These are phyloP conservation scores for Sipha flava DNA, from an alignment of 1,140 invertebrate species.

Conservation along the genomic window DNA sequence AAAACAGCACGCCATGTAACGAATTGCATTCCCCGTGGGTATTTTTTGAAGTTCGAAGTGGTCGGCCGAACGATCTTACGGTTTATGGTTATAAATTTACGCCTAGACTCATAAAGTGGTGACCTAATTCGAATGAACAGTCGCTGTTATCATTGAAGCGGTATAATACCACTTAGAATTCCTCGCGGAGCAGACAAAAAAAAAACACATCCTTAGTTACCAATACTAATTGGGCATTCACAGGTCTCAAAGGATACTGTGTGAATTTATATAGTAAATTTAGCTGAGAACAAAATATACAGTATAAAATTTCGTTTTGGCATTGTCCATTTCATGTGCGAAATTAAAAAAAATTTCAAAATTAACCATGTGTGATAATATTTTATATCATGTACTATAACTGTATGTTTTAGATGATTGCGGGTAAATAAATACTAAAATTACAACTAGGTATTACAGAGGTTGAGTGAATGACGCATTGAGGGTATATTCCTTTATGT, in stretches of 20 bases:
- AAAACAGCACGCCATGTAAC: neutral
- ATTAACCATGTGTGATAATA: too few relatives aligned
- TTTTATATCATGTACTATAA: too few relatives aligned
- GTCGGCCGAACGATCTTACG: neutral
- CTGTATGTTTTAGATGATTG: too few relatives aligned
- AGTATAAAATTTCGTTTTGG: neutral
- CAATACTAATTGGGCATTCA: constrained; percentile 10
- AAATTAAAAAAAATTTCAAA: neutral
- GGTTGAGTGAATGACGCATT: too few relatives aligned
- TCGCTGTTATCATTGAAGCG: neutral
- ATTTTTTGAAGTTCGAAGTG: neutral
- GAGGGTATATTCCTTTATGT: too few relatives aligned
- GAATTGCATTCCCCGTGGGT: neutral
- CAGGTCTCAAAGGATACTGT: neutral
- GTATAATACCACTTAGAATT: neutral
- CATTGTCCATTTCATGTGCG: neutral
- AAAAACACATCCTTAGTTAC: neutral
- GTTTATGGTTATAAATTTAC: constrained; percentile 15
- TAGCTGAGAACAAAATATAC: neutral
- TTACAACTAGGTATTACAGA: too few relatives aligned
- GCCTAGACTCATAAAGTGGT: neutral
- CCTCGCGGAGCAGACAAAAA: neutral
- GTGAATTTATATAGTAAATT: neutral
- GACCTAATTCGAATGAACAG: neutral
- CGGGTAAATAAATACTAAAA: too few relatives aligned